These are phyloP conservation scores for Drosophila chauvacae DNA, from an alignment of 1,140 invertebrate species.

Conservation along the genomic window DNA sequence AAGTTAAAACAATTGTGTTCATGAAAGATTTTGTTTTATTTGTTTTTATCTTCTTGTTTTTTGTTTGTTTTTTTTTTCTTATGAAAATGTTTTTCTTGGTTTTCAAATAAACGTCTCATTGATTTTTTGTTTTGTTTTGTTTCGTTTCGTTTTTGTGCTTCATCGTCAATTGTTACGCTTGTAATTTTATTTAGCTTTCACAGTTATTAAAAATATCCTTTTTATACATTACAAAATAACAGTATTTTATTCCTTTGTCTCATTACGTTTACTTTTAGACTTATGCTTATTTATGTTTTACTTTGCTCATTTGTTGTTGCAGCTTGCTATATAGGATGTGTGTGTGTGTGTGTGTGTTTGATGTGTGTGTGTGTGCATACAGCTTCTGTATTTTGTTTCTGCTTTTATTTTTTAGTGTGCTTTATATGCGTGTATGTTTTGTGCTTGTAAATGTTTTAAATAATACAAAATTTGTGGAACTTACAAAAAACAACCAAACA, in stretches of 20 bases:
- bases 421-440: conserved; percentile 64
- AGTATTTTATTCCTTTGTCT: conserved; percentile 79
- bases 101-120: conserved; percentile 42
- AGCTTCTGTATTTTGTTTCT: conserved; percentile 36
- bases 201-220: conserved; percentile 85
- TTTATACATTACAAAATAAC: conserved; percentile 85
- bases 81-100: conserved; percentile 68
- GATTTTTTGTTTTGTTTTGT: conserved; percentile 28
- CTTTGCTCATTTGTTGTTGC: conserved; percentile 79
- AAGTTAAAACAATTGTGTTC: conserved; percentile 69
- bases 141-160: conserved; percentile 56
- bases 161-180: conserved; percentile 70
- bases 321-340: conserved; percentile 71
- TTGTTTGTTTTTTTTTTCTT: conserved; percentile 54
- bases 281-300: conserved; percentile 77
- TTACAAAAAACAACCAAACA: conserved; percentile 29
- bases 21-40: conserved; percentile 75
- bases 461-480: conserved; percentile 38
- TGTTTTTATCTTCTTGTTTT: conserved; percentile 54
- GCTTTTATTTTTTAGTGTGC: conserved; percentile 28
- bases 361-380: conserved; percentile 45
- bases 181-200: conserved; percentile 85
- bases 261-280: conserved; percentile 59
- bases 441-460: conserved; percentile 68
- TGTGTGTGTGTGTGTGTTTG: conserved; percentile 45